These are phyloP conservation scores for Sarcophaga caerulescens DNA, from an alignment of 2,888 invertebrate species.

Conservation along the genomic window DNA sequence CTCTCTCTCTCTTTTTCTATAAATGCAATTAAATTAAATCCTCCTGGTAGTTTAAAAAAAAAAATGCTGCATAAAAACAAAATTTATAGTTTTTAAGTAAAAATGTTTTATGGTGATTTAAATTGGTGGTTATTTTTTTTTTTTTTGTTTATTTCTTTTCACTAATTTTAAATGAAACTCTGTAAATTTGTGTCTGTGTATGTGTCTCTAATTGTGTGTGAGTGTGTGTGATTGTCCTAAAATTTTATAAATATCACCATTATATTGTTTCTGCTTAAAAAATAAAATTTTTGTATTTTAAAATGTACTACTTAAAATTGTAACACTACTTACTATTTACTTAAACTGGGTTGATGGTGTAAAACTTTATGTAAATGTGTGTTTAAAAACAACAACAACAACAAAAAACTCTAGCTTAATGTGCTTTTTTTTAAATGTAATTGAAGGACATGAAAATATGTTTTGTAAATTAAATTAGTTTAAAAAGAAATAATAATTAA, in stretches of 20 bases:
- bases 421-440: constrained; percentile 52
- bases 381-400: background rate
- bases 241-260: background rate
- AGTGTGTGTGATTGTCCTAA: constrained; percentile 11
- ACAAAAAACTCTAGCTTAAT: constrained; percentile 22
- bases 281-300: too few relatives aligned
- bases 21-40: constrained; percentile 7
- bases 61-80: background rate
- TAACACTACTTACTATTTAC: background rate
- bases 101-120: background rate
- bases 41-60: constrained; percentile 29
- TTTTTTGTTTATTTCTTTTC: background rate
- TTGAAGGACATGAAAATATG: constrained; percentile 15
- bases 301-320: background rate
- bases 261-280: too few relatives aligned
- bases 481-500: constrained; percentile 42
- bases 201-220: constrained; percentile 10
- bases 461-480: constrained; percentile 12
- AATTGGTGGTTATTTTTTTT: constrained; percentile 13
- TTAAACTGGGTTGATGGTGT: constrained; percentile 63
- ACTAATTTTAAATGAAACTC: background rate
- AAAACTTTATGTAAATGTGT: constrained; percentile 44
- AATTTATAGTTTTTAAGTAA: background rate
- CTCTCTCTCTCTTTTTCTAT: constrained; percentile 9
- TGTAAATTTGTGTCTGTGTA: background rate